Evolutionary conservation across 2,888 invertebrate species (phyloP).

Genomic region (Cosmia trapezina): DNA sequence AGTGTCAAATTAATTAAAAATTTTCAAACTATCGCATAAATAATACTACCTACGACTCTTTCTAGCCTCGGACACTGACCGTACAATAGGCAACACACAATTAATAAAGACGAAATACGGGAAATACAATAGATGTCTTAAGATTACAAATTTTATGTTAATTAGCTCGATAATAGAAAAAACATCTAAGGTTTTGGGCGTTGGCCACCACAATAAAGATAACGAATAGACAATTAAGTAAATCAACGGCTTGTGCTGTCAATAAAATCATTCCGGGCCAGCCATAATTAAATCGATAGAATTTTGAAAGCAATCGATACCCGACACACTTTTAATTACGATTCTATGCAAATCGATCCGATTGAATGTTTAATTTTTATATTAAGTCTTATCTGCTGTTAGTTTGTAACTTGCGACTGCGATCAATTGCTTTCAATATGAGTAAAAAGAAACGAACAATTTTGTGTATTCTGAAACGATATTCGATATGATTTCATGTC

Average conservation of each 20-base stretch:
- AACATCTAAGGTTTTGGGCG: constrained; percentile 56
- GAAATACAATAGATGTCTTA: constrained; percentile 51
- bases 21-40: not conserved
- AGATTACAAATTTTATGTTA: constrained; percentile 62
- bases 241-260: constrained; percentile 66
- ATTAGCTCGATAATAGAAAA: constrained; percentile 57
- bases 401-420: constrained; percentile 37
- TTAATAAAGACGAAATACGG: constrained; percentile 50
- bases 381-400: constrained; percentile 27
- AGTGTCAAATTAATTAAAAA: no score
- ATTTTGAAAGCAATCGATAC: constrained; percentile 71
- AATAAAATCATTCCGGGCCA: constrained; percentile 60
- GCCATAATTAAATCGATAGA: constrained; percentile 68
- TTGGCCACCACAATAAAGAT: constrained; percentile 65
- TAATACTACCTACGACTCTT: not conserved
- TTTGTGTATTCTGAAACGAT: not conserved
- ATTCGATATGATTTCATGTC: no score
- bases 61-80: constrained; percentile 14
- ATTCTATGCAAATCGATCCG: constrained; percentile 79
- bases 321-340: constrained; percentile 80
- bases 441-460: not conserved
- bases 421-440: constrained; percentile 27
- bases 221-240: constrained; percentile 66
- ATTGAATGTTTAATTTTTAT: constrained; percentile 69
- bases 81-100: constrained; percentile 33